These are phyloP conservation scores for Heliconius ethilla DNA, from an alignment of 2,888 invertebrate species.

Conservation along the genomic window DNA sequence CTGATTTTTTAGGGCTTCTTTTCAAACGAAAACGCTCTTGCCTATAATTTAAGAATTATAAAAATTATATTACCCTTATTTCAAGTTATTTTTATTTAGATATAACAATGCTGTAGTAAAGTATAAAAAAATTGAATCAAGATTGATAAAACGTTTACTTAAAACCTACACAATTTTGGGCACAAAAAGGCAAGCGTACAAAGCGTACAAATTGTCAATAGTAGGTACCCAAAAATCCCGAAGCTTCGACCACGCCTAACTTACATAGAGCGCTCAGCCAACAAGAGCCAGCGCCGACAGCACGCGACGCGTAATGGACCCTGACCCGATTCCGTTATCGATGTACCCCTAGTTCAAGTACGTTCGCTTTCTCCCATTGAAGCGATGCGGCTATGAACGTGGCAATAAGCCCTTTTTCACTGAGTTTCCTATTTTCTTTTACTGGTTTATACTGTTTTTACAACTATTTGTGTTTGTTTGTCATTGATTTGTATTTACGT, in stretches of 20 bases:
- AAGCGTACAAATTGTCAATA: background rate
- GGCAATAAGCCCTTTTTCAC: conserved; percentile 12
- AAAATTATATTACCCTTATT: background rate
- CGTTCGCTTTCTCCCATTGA: conserved; percentile 60
- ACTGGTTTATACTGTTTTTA: background rate
- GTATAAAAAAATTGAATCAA: background rate
- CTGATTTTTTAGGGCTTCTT: too few species aligned
- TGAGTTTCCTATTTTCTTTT: conserved; percentile 4
- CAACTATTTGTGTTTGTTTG: background rate
- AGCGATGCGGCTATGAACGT: conserved; percentile 31
- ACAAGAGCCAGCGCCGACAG: conserved; percentile 48
- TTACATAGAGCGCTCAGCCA: conserved; percentile 39
- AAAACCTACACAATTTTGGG: background rate
- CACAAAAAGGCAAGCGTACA: background rate
- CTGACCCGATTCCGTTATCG: conserved; percentile 72
- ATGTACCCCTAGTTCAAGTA: conserved; percentile 67
- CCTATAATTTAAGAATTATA: background rate
- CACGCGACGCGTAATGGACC: conserved; percentile 59
- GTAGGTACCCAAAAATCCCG: background rate
- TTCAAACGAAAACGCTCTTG: background rate
- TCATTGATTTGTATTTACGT: background rate
- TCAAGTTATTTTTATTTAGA: background rate
- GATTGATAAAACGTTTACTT: background rate
- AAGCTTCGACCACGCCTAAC: conserved; percentile 37
- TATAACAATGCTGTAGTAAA: background rate